A percentile compares a stretch with the other conserved stretches of the same genome.
Conservation (phyloP, 2,113 vertebrate genomes). For the Sturnus vulgaris region DNA sequence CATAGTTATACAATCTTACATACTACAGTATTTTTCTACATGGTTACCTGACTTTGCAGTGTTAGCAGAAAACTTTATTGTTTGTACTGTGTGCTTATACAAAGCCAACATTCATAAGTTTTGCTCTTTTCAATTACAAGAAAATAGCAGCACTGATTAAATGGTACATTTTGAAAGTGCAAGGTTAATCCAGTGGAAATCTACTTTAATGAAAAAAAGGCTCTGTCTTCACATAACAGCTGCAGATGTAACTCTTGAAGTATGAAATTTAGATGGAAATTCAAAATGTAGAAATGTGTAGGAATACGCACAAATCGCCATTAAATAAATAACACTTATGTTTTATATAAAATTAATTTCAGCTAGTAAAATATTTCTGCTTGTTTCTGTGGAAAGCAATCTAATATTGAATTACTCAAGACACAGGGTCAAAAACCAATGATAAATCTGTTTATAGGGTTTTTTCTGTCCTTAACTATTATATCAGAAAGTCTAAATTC, state of each 20-base stretch:
- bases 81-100: not conserved
- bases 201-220: conserved; percentile 10
- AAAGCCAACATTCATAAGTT: conserved; percentile 11
- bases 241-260: conserved; percentile 1
- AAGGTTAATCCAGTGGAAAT: conserved; percentile 42
- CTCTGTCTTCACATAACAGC: not conserved
- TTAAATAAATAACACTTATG: not conserved
- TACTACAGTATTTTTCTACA: not conserved
- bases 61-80: conserved; percentile 6
- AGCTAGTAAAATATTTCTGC: not conserved
- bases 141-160: conserved; percentile 39
- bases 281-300: not conserved
- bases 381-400: not conserved
- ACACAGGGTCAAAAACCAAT: not conserved
- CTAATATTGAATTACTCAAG: not conserved
- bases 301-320: not conserved
- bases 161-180: not conserved
- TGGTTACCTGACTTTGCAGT: not conserved
- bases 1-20: not conserved
- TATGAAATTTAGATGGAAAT: conserved; percentile 23
- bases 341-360: not conserved
- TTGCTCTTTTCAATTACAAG: conserved; percentile 8
- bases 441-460: not conserved
- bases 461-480: not conserved
- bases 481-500: not conserved